Conservation (phyloP, 2,797 vertebrate genomes). For the Astyanax mexicanus region DNA sequence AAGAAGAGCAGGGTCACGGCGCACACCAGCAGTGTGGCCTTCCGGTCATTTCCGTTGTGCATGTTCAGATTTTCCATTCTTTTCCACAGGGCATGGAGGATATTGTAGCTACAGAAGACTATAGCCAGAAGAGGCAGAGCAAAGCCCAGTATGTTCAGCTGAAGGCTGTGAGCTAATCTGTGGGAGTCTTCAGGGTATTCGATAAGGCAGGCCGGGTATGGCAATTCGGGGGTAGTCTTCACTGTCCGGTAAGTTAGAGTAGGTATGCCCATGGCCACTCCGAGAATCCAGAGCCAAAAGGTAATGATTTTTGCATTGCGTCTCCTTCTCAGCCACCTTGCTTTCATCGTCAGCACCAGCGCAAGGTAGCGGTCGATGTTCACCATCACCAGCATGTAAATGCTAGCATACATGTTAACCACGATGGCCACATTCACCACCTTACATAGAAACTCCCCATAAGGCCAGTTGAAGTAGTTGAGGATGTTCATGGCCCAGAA, state of each 20-base stretch:
- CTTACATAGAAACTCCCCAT: conserved; percentile 86
- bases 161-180: conserved; percentile 76
- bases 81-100: conserved; percentile 76
- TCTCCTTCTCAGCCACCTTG: conserved; percentile 79
- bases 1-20: conserved; percentile 86
- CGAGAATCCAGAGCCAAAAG: conserved; percentile 82
- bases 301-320: conserved; percentile 84
- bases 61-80: conserved; percentile 71
- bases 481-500: conserved; percentile 90
- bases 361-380: conserved; percentile 93
- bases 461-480: conserved; percentile 84
- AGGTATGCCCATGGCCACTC: conserved; percentile 80
- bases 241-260: conserved; percentile 78
- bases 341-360: conserved; percentile 87
- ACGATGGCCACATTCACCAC: conserved; percentile 76
- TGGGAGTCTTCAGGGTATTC: conserved; percentile 71
- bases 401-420: conserved; percentile 88
- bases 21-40: conserved; percentile 81
- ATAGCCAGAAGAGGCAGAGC: conserved; percentile 82
- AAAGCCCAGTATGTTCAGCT: conserved; percentile 84
- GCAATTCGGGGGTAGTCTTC: not conserved
- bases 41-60: conserved; percentile 76
- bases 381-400: conserved; percentile 88
- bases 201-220: conserved; percentile 72
- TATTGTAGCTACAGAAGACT: conserved; percentile 80